These are phyloP conservation scores for Platysternon megacephalum DNA, from an alignment of 2,113 vertebrate genomes.

Conservation along the genomic window DNA sequence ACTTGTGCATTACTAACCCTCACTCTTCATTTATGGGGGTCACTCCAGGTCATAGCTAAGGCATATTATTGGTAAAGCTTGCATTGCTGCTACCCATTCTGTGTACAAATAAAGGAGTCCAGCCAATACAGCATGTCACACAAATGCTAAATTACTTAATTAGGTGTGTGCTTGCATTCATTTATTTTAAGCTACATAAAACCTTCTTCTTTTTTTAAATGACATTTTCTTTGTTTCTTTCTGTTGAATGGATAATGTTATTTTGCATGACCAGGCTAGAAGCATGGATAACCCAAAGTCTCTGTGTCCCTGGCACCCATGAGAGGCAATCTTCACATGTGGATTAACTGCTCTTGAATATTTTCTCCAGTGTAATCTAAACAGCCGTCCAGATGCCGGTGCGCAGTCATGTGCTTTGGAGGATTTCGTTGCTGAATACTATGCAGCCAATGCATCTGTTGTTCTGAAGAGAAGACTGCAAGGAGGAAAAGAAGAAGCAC, in stretches of 20 bases:
- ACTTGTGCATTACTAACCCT: neutral
- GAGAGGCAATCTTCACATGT: neutral
- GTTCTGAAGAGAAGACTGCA: neutral
- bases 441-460: neutral
- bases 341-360: neutral
- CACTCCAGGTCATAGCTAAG: neutral
- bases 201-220: neutral
- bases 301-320: conserved; percentile 5
- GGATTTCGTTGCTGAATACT: neutral
- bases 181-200: conserved; percentile 7
- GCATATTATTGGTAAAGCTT: neutral
- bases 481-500: neutral
- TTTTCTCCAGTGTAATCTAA: neutral
- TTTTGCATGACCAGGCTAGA: conserved; percentile 1
- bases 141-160: conserved; percentile 15
- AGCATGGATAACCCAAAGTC: conserved; percentile 15
- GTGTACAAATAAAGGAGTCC: conserved; percentile 29
- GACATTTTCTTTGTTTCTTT: neutral
- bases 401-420: neutral
- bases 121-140: neutral
- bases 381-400: neutral
- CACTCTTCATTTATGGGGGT: neutral
- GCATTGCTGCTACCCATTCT: conserved; percentile 15
- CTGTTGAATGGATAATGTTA: neutral
- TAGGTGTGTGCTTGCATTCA: neutral